Evolutionary conservation across 2,888 invertebrate genomes (phyloP).

Genomic region (Hybos culiciformis): DNA sequence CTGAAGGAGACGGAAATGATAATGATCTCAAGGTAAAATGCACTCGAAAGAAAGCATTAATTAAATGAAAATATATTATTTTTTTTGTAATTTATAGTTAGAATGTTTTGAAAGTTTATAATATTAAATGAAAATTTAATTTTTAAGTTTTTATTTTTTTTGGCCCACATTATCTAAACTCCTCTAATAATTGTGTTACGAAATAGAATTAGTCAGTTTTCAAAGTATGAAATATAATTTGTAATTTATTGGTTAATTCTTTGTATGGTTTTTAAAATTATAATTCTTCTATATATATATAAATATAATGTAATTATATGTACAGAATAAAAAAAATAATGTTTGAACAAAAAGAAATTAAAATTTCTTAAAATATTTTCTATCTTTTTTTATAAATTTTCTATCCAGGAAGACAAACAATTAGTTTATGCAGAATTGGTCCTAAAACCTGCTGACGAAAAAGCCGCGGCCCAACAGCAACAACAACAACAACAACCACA

Average conservation of each 20-base stretch:
- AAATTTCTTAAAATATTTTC: conserved; percentile 2
- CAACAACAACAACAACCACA: too few relatives aligned
- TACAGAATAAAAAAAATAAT: conserved; percentile 3
- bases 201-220: too few relatives aligned
- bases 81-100: conserved; percentile 5
- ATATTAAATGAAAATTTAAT: too few relatives aligned
- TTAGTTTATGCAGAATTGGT: conserved; percentile 63
- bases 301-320: neutral
- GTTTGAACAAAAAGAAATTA: neutral
- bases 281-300: neutral
- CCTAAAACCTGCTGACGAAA: conserved; percentile 37
- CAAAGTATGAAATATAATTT: too few relatives aligned
- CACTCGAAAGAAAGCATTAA: conserved; percentile 5
- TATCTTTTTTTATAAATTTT: conserved; percentile 1
- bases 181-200: too few relatives aligned
- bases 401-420: conserved; percentile 42
- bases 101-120: too few relatives aligned
- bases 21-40: conserved; percentile 31
- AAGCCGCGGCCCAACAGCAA: too few relatives aligned
- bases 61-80: conserved; percentile 8
- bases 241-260: too few relatives aligned
- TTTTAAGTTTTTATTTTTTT: too few relatives aligned
- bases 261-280: neutral
- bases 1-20: conserved; percentile 28
- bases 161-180: too few relatives aligned